These are phyloP conservation scores for Tetrapedia diversipes DNA, from an alignment of 2,888 invertebrate genomes.

Conservation along the genomic window DNA sequence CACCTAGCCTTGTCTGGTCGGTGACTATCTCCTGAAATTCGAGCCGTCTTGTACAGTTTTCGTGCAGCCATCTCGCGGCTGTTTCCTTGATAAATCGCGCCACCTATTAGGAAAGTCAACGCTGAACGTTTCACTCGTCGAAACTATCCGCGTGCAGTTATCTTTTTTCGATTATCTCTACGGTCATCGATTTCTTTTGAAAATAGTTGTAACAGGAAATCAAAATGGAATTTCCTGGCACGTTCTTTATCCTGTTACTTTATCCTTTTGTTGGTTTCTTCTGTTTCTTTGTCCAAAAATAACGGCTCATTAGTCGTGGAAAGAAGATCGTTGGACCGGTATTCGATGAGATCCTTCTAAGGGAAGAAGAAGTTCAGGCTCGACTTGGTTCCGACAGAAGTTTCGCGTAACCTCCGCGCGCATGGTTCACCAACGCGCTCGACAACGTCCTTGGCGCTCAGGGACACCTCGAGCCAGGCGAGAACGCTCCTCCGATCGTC, in stretches of 20 bases:
- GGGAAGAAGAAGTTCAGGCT: constrained; percentile 4
- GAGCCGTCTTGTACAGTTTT: neutral
- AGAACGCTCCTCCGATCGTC: constrained; percentile 71
- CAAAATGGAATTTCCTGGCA: neutral
- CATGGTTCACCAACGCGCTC: constrained; percentile 65
- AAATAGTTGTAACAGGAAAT: neutral
- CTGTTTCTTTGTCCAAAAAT: constrained; percentile 9
- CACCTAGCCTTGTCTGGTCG: constrained; percentile 20
- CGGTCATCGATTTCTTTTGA: neutral
- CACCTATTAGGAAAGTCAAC: neutral
- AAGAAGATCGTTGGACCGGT: neutral
- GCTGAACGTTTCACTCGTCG: neutral
- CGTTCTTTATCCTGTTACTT: neutral
- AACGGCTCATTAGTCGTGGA: constrained; percentile 17
- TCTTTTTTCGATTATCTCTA: neutral
- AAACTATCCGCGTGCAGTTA: too few relatives aligned
- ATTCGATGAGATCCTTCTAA: constrained; percentile 20
- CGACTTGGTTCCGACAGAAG: constrained; percentile 27
- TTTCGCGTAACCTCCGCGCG: constrained; percentile 47
- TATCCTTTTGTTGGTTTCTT: neutral
- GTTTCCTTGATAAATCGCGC: neutral
- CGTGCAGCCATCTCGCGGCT: neutral
- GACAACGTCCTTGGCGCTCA: constrained; percentile 73
- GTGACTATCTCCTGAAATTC: constrained; percentile 32
- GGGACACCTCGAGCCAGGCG: constrained; percentile 72